phyloP scores from a whole-genome alignment of 2,113 vertebrate species.

The Furnarius figulus region DNA sequence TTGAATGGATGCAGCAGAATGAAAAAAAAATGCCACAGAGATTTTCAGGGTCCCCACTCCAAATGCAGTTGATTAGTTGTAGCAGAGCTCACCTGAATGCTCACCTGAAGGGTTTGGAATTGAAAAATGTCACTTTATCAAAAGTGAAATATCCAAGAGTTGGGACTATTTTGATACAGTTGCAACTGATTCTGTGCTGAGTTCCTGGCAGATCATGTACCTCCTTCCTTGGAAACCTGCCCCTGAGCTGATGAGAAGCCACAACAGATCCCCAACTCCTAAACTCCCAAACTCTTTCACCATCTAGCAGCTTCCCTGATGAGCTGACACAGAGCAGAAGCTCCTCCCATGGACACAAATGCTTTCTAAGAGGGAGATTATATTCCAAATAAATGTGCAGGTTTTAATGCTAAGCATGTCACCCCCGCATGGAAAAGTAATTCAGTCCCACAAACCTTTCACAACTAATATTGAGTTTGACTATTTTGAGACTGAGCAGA shows the following conservation, averaged over 20 bases:
- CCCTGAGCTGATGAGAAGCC: not conserved
- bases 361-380: not conserved
- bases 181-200: not conserved
- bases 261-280: not conserved
- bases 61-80: not conserved
- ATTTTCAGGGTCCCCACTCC: not conserved
- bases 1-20: not conserved
- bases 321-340: not conserved
- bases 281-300: not conserved
- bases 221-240: not conserved
- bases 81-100: not conserved
- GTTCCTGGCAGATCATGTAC: not conserved
- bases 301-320: not conserved
- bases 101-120: not conserved
- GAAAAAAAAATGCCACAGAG: not conserved
- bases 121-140: not conserved
- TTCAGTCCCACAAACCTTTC: not conserved
- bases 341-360: not conserved
- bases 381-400: not conserved
- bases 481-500: not conserved
- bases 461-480: not conserved
- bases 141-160: not conserved
- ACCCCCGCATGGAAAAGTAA: not conserved
- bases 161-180: not conserved
- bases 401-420: not conserved